Conservation (phyloP, 1,140 invertebrate species). For the Diprion similis region DNA sequence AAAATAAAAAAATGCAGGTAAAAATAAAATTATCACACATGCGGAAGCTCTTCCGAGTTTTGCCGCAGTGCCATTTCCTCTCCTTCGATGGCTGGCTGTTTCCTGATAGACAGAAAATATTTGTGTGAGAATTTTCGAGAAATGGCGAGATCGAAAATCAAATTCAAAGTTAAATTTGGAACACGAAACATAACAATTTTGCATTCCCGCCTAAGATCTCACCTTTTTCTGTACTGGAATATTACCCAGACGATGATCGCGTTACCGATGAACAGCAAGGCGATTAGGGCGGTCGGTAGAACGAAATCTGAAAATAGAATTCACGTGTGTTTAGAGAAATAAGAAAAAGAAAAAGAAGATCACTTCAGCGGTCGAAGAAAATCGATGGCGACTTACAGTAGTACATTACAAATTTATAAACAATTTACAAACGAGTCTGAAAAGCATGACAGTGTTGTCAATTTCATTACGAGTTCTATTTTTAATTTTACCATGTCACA, state of each 20-base stretch:
- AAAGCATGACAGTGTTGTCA: no score
- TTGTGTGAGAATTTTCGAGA: no score
- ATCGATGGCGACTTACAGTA: no score
- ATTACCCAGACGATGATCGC: conserved; percentile 73
- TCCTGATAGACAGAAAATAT: conserved; percentile 40
- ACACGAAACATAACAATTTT: no score
- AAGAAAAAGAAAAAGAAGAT: not conserved
- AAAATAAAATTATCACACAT: conserved; percentile 42
- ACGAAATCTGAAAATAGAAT: conserved; percentile 66
- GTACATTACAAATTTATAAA: no score
- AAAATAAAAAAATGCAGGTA: not conserved
- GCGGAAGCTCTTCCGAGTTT: conserved; percentile 38
- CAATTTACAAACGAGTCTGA: no score
- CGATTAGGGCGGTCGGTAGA: conserved; percentile 69
- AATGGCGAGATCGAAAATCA: conserved; percentile 11
- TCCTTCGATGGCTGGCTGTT: conserved; percentile 35
- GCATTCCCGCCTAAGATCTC: not conserved
- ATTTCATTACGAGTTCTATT: no score
- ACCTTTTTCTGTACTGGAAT: conserved; percentile 73
- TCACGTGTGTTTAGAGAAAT: conserved; percentile 12
- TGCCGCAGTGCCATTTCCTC: conserved; percentile 47
- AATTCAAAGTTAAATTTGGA: not conserved
- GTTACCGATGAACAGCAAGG: conserved; percentile 69
- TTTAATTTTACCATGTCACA: no score
- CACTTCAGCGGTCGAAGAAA: no score